These are phyloP conservation scores for Zaprionus taronus DNA, from an alignment of 1,140 invertebrate genomes.

Conservation along the genomic window DNA sequence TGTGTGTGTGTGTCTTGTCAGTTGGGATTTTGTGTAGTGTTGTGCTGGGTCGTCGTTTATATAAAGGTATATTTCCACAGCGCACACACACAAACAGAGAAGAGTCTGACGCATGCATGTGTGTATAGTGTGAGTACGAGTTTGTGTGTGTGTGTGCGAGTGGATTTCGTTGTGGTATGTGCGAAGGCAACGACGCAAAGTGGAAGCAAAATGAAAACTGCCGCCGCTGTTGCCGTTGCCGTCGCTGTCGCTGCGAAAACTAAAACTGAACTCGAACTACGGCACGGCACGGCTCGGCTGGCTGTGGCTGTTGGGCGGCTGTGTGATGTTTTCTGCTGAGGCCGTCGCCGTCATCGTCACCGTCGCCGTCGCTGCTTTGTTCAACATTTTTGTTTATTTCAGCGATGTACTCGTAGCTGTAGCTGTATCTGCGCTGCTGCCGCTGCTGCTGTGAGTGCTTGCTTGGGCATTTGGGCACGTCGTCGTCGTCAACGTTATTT, in stretches of 20 bases:
- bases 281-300: constrained; percentile 1
- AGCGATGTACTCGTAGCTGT: constrained; percentile 47
- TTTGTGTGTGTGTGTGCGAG: constrained; percentile 25
- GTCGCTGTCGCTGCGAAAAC: constrained; percentile 61
- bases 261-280: constrained; percentile 73
- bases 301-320: constrained; percentile 24
- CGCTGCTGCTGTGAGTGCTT: constrained; percentile 64
- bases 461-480: constrained; percentile 69
- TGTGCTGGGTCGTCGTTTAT: constrained; percentile 76
- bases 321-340: constrained; percentile 25
- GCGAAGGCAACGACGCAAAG: constrained; percentile 58
- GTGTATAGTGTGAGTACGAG: constrained; percentile 21
- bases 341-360: constrained; percentile 40
- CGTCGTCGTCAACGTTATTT: constrained; percentile 31
- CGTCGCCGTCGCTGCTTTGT: constrained; percentile 51
- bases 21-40: constrained; percentile 80
- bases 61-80: constrained; percentile 81
- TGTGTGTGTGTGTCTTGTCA: constrained; percentile 61
- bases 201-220: constrained; percentile 67
- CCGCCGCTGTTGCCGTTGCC: constrained; percentile 51
- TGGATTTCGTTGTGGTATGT: constrained; percentile 66
- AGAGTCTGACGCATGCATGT: constrained; percentile 46
- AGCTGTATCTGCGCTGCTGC: constrained; percentile 68
- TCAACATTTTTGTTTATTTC: constrained; percentile 82
- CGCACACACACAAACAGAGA: constrained; percentile 44